These are phyloP conservation scores for Tachuris rubrigastra DNA, from an alignment of 2,113 vertebrate genomes.

Conservation along the genomic window DNA sequence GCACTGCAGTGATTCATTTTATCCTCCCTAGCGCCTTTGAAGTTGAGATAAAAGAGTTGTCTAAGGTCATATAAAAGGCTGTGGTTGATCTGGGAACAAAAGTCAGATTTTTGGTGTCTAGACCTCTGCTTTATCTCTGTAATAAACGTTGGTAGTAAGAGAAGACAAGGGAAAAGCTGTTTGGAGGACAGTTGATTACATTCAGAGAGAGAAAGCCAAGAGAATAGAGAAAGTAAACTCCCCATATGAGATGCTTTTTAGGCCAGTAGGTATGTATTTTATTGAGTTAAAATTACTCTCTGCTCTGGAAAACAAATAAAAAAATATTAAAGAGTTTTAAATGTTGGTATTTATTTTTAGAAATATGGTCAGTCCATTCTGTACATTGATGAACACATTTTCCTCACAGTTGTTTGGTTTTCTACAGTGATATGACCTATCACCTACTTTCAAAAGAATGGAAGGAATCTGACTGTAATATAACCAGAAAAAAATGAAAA, in stretches of 20 bases:
- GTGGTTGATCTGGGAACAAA: neutral
- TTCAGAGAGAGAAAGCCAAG: neutral
- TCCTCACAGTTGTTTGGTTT: neutral
- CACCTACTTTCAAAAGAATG: neutral
- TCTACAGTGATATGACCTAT: neutral
- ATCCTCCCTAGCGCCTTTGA: slow-evolving; percentile 20
- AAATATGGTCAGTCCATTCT: neutral
- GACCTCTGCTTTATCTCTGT: slow-evolving; percentile 16
- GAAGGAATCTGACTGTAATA: neutral
- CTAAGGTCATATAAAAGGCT: slow-evolving; percentile 1
- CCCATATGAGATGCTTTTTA: neutral
- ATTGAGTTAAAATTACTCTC: neutral
- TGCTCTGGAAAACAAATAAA: neutral
- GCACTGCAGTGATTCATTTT: slow-evolving; percentile 23
- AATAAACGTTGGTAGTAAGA: slow-evolving; percentile 9
- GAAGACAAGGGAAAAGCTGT: neutral
- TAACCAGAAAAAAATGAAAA: neutral
- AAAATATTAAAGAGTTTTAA: neutral
- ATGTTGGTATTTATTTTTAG: neutral
- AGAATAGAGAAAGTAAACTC: neutral
- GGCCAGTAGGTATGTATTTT: neutral
- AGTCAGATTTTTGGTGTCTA: slow-evolving; percentile 27
- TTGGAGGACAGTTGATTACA: neutral
- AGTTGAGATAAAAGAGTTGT: slow-evolving; percentile 29
- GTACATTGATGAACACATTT: neutral